A percentile compares a stretch with the other conserved stretches of the same genome.
Conservation (phyloP, 1,140 invertebrate species). For the Oreohelix idahoensis region DNA sequence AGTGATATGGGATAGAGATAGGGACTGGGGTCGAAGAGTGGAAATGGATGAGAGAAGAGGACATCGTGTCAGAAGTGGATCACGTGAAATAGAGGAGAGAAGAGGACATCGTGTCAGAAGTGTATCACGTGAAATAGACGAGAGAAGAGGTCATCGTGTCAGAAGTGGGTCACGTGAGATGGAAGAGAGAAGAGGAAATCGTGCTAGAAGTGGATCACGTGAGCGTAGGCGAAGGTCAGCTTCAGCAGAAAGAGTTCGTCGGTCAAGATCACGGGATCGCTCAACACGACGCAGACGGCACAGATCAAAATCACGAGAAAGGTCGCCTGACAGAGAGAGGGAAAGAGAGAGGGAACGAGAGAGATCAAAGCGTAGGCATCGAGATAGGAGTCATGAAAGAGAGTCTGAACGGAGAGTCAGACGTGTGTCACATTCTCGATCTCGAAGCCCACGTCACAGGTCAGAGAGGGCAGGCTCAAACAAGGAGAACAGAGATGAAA, state of each 20-base stretch:
- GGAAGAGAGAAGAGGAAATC: constrained; percentile 2
- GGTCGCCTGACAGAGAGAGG: constrained; percentile 13
- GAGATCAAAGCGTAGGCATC: constrained; percentile 23
- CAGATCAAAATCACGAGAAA: constrained; percentile 30
- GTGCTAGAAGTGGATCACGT: not conserved
- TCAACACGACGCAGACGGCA: constrained; percentile 25
- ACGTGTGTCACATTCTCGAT: constrained; percentile 26
- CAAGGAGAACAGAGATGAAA: constrained; percentile 39
- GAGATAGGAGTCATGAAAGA: constrained; percentile 24
- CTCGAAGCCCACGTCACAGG: constrained; percentile 28
- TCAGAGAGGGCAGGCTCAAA: constrained; percentile 36
- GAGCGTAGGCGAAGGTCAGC: constrained; percentile 1
- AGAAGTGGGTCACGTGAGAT: constrained; percentile 25
- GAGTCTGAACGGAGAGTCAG: constrained; percentile 24
- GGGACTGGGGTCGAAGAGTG: not conserved
- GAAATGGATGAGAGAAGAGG: constrained; percentile 3
- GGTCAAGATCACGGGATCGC: constrained; percentile 31
- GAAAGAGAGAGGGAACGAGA: constrained; percentile 23
- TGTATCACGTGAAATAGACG: constrained; percentile 5
- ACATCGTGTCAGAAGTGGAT: not conserved
- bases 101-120: not conserved
- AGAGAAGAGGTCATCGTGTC: not conserved
- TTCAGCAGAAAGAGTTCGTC: constrained; percentile 13
- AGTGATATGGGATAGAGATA: not conserved
- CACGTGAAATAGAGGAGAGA: constrained; percentile 19